Conservation (phyloP, 2,888 invertebrate genomes). For the Cylindroiulus punctatus region DNA sequence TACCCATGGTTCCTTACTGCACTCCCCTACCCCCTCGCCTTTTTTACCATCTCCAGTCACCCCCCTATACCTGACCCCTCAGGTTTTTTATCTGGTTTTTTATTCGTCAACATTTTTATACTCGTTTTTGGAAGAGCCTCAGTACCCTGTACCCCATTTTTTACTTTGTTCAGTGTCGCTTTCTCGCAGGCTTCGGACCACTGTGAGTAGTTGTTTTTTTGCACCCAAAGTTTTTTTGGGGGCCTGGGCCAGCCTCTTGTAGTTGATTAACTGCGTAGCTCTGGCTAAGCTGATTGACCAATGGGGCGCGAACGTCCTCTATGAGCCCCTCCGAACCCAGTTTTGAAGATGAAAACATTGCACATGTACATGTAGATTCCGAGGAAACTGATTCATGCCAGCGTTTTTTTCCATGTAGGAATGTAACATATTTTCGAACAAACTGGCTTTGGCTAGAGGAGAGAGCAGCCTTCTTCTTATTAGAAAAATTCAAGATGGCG, state of each 20-base stretch:
- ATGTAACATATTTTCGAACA: slow-evolving; percentile 5
- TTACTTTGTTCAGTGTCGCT: background rate
- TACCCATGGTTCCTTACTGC: slow-evolving; percentile 38
- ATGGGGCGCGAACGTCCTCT: slow-evolving; percentile 24
- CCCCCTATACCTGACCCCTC: background rate
- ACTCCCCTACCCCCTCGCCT: background rate
- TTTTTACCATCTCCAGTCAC: background rate
- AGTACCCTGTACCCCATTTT: background rate
- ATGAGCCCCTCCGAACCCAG: slow-evolving; percentile 15
- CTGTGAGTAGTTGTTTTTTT: background rate
- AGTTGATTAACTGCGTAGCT: slow-evolving; percentile 26
- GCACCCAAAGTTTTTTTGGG: background rate
- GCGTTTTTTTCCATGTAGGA: slow-evolving; percentile 11
- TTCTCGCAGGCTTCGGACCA: background rate
- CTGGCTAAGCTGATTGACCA: slow-evolving; percentile 29
- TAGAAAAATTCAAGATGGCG: slow-evolving; percentile 26
- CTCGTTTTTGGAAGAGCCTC: background rate
- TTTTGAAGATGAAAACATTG: slow-evolving; percentile 38
- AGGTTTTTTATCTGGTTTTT: background rate
- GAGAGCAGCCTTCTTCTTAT: background rate
- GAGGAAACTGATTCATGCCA: slow-evolving; percentile 25
- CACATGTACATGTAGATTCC: slow-evolving; percentile 36
- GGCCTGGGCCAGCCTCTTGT: slow-evolving; percentile 15
- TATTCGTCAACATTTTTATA: background rate
- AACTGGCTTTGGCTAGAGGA: slow-evolving; percentile 28